Evolutionary conservation across 1,140 invertebrate species (phyloP).

Genomic region (Parasteatoda tepidariorum): DNA sequence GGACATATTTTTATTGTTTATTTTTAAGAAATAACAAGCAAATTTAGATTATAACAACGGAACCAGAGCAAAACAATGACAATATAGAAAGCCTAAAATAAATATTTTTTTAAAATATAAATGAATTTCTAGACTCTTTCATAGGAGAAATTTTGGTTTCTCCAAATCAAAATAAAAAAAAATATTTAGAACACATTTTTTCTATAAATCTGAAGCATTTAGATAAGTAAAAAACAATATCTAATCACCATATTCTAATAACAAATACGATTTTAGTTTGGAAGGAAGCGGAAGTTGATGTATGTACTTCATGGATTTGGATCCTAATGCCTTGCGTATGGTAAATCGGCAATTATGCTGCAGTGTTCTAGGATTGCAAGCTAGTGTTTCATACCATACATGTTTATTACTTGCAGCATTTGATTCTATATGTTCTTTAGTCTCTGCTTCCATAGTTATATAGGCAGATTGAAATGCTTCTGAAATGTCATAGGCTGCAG

Average conservation of each 20-base stretch:
- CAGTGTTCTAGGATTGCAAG: constrained; percentile 64
- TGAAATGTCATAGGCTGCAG: neutral
- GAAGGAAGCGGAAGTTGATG: constrained; percentile 64
- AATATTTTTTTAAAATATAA: too few relatives aligned
- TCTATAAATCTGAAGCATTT: too few relatives aligned
- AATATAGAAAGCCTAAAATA: too few relatives aligned
- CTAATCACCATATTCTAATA: constrained; percentile 63
- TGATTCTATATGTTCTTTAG: neutral
- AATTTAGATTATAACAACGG: too few relatives aligned
- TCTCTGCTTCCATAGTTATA: neutral
- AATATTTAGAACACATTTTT: too few relatives aligned
- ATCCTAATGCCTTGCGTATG: constrained; percentile 63
- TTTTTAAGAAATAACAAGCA: too few relatives aligned
- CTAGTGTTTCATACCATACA: constrained; percentile 64
- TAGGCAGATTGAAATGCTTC: neutral
- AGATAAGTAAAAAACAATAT: too few relatives aligned
- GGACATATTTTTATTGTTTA: too few relatives aligned
- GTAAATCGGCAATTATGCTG: constrained; percentile 67
- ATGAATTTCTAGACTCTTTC: too few relatives aligned
- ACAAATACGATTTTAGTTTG: constrained; percentile 65
- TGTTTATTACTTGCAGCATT: constrained; percentile 58
- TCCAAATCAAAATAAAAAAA: too few relatives aligned
- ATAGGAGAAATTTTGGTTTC: too few relatives aligned
- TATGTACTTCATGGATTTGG: constrained; percentile 63
- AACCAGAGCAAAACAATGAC: too few relatives aligned